Percentiles rank a stretch among this genome's conserved stretches.
phyloP scores from a whole-genome alignment of 2,797 vertebrate genomes.

The Cynopterus sphinx region DNA sequence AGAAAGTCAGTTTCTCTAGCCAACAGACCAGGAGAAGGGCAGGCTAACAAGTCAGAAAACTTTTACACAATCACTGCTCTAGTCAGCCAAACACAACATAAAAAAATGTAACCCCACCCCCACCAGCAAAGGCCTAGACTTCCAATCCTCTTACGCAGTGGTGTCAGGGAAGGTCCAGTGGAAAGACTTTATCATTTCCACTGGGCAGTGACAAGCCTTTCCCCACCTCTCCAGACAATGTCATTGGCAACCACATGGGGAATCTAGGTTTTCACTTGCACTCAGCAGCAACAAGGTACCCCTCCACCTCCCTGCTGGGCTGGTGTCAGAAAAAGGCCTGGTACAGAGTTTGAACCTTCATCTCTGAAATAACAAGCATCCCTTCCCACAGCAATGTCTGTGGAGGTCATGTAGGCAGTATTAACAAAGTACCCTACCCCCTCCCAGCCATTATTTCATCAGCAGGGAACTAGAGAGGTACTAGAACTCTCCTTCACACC shows the following conservation, averaged over 20 bases:
- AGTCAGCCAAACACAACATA: not conserved
- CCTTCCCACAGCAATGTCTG: not conserved
- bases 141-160: not conserved
- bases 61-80: not conserved
- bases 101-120: not conserved
- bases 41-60: slow-evolving; percentile 2
- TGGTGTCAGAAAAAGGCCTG: not conserved
- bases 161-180: not conserved
- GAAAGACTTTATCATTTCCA: not conserved
- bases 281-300: not conserved
- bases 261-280: not conserved
- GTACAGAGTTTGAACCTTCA: not conserved
- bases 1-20: not conserved
- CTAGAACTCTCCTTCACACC: not conserved
- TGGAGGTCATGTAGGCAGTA: not conserved
- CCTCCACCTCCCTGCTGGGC: not conserved
- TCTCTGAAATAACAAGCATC: not conserved
- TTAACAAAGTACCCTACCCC: not conserved
- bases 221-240: not conserved
- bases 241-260: not conserved
- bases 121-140: not conserved
- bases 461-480: not conserved
- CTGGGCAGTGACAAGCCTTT: not conserved
- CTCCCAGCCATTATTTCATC: not conserved
- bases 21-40: not conserved